Evolutionary conservation across 2,888 invertebrate genomes (phyloP), one percentile per base, ranked within the genome.

Genomic region (Rhorus exstirpatorius): DNA sequence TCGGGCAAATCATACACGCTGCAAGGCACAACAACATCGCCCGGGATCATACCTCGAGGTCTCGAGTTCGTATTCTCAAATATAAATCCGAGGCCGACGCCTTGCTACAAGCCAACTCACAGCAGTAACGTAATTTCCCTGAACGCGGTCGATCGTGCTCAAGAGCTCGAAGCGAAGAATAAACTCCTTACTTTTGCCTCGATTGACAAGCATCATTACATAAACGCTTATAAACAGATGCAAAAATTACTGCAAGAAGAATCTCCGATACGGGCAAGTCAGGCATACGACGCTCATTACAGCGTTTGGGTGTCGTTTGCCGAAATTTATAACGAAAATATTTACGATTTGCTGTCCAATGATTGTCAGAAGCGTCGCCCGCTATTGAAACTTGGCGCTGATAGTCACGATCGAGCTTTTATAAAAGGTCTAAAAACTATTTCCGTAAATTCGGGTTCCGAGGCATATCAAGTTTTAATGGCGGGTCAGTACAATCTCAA

Each of bases 301-400:
- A 93, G 94, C 31, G 94, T 97, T 0, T 97, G 98, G 98, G 95
- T 98, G 0, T 97, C 98, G 0, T 98, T 97, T 93, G 96, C 96
- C 0, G 98, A 99, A 92, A 97, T 99, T 26, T 98, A 99, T 92
- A 99, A 99, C 91, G 98, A 99, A 91, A 94, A 95, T 0, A 95
- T 98, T 1, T 97, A 96, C 89, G 99, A 99, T 92, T 93, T 99
- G 17, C 92, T 99, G n/a, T 95, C 89, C 0, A 92, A 89, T 61
- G 93, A 90, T 19, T 89, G 88, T 63, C 90, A 91, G 12, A 91
- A 89, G 67, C 83, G 87, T 26, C 84, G 89, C 46, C 86, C 88
- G 1, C 80, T 90, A 0, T 80, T 93, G n/a, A 93, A 91, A 83
- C 58, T 93, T 2, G 88, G 87, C 0, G 87, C 89, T 0, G 93